Percentiles rank a stretch among this genome's conserved stretches.
Evolutionary conservation across 2,888 invertebrate species (phyloP).

Genomic region (Nomada goodeniana): DNA sequence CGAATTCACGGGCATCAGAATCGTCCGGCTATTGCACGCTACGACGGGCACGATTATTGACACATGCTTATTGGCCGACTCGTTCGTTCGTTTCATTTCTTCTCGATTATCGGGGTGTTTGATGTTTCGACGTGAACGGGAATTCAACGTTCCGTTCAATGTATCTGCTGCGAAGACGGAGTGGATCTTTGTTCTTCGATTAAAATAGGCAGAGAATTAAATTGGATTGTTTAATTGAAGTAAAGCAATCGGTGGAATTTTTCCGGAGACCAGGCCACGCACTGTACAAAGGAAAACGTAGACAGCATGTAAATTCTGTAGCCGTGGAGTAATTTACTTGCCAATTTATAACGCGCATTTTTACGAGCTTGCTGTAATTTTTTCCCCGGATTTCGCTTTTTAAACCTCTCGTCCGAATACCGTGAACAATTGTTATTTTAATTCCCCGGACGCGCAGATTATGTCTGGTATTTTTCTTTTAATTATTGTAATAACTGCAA

Average conservation of each 20-base stretch:
- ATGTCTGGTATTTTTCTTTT: neutral
- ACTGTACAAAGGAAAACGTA: neutral
- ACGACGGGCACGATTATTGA: slow-evolving; percentile 4
- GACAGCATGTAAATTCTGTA: slow-evolving; percentile 11
- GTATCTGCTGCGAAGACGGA: too few relatives aligned
- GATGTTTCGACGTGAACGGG: neutral
- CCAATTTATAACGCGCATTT: slow-evolving; percentile 50
- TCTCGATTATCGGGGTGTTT: too few relatives aligned
- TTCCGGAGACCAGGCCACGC: too few relatives aligned
- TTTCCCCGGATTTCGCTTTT: slow-evolving; percentile 1
- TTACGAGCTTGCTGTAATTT: slow-evolving; percentile 11
- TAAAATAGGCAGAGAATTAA: too few relatives aligned
- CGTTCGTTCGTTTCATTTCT: neutral
- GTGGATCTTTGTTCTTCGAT: neutral
- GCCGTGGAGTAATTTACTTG: slow-evolving; percentile 42
- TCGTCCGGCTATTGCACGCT: neutral
- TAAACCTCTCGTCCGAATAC: slow-evolving; percentile 27
- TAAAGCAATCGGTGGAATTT: too few relatives aligned
- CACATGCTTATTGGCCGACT: neutral
- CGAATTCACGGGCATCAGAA: slow-evolving; percentile 23
- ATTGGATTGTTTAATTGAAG: too few relatives aligned
- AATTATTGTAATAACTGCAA: too few relatives aligned
- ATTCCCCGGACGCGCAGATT: slow-evolving; percentile 12
- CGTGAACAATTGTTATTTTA: slow-evolving; percentile 41
- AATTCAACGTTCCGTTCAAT: too few relatives aligned